These are phyloP conservation scores for Isaurus tuberculatus DNA, from an alignment of 92 coral and sea anemone genomes.

Conservation along the genomic window DNA sequence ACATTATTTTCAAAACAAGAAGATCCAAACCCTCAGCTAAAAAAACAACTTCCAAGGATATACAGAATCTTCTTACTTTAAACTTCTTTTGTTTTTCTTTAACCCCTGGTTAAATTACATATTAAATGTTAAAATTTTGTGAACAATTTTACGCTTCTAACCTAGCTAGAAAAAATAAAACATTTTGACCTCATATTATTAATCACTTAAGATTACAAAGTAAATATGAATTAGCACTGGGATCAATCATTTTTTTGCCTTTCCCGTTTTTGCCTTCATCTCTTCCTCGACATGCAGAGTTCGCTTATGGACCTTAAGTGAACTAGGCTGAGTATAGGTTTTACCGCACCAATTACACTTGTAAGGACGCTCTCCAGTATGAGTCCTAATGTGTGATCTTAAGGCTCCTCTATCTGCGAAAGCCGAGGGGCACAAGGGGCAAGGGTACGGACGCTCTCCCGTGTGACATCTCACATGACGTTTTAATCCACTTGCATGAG, in stretches of 20 bases:
- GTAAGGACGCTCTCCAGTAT: conserved; percentile 73
- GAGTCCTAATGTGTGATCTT: conserved; percentile 70
- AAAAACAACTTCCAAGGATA: no score
- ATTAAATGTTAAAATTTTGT: no score
- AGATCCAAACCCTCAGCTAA: no score
- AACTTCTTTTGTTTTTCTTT: no score
- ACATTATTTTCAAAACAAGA: no score
- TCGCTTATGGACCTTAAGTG: conserved; percentile 71
- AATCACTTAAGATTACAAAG: no score
- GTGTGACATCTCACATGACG: conserved; percentile 81
- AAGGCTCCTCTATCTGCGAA: conserved; percentile 79
- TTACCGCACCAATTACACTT: conserved; percentile 67
- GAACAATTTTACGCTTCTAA: no score
- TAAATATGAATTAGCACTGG: neutral
- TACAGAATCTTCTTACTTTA: no score
- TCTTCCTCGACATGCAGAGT: conserved; percentile 61
- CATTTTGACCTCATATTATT: no score
- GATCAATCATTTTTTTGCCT: conserved; percentile 4
- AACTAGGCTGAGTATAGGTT: conserved; percentile 72
- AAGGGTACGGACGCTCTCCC: conserved; percentile 73
- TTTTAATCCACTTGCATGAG: conserved; percentile 75
- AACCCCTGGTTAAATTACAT: no score
- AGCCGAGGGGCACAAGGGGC: conserved; percentile 71
- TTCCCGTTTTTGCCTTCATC: conserved; percentile 29
- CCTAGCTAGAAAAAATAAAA: no score